Conservation (phyloP, 1,140 invertebrate genomes). For the Brachionus asplanchnoidis region DNA sequence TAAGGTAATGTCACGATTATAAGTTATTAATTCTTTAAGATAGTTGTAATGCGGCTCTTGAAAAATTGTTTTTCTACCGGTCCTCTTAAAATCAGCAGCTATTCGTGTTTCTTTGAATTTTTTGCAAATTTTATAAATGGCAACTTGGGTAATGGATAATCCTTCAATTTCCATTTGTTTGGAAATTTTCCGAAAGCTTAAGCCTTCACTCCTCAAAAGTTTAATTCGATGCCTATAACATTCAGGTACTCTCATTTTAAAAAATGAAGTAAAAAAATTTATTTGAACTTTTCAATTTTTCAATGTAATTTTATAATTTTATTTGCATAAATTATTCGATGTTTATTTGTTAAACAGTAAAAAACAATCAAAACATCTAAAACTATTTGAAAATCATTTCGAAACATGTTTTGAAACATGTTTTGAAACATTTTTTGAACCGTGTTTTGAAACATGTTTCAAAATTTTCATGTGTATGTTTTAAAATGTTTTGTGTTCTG, state of each 20-base stretch:
- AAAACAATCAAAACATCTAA: background rate
- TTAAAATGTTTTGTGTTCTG: background rate
- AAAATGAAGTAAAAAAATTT: no score
- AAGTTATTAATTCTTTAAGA: constrained; percentile 23
- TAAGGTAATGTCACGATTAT: background rate
- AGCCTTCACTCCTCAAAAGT: background rate
- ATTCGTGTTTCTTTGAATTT: background rate
- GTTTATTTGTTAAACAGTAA: background rate
- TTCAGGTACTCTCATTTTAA: no score
- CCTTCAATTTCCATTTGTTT: background rate
- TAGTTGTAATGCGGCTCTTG: background rate
- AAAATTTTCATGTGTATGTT: background rate
- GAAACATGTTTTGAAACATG: background rate
- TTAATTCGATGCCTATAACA: background rate
- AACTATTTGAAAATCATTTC: background rate
- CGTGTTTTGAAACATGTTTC: background rate
- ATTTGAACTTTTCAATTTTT: no score
- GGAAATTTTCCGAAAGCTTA: background rate
- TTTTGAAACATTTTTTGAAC: background rate
- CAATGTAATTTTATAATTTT: background rate
- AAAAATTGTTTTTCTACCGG: background rate
- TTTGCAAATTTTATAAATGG: background rate
- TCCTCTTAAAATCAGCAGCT: background rate
- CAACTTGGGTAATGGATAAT: background rate
- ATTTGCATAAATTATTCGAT: background rate